phyloP scores from a whole-genome alignment of 2,113 vertebrate species.

The Andinoacara biseriatus region DNA sequence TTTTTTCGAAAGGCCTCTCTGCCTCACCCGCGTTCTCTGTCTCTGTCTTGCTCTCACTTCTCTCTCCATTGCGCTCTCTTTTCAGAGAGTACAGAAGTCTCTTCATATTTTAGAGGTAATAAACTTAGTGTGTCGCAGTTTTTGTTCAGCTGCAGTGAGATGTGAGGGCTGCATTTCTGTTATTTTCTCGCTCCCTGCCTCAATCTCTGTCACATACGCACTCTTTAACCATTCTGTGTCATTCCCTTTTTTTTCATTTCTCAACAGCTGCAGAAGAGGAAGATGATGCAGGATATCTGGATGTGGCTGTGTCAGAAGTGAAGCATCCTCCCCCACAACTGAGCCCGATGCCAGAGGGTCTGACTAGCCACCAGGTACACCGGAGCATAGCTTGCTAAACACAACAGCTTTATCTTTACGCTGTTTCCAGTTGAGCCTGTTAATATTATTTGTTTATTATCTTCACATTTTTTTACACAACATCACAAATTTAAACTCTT shows the following conservation, averaged over 20 bases:
- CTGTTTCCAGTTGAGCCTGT: not conserved
- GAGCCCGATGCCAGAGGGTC: conserved; percentile 91
- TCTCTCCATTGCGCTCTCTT: not conserved
- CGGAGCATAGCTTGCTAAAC: not conserved
- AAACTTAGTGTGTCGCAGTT: conserved; percentile 61
- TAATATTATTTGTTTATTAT: conserved; percentile 14
- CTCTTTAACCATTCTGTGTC: conserved; percentile 13
- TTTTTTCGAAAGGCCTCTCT: conserved; percentile 12
- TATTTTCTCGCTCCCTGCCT: conserved; percentile 32
- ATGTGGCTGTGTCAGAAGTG: conserved; percentile 86
- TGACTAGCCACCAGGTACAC: conserved; percentile 91
- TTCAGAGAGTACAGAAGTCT: conserved; percentile 37
- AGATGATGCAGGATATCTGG: conserved; percentile 92
- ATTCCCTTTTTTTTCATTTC: conserved; percentile 18
- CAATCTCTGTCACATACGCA: conserved; percentile 1
- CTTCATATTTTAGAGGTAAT: conserved; percentile 67
- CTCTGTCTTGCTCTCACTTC: not conserved
- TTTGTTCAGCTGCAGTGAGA: conserved; percentile 62
- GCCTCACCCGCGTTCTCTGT: not conserved
- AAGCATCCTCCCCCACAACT: conserved; percentile 90
- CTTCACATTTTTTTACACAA: not conserved
- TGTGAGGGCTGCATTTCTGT: conserved; percentile 57
- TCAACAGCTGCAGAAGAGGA: conserved; percentile 86
- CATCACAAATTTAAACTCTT: not conserved
- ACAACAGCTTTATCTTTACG: not conserved